phyloP scores from a whole-genome alignment of 2,888 invertebrate species.

The Cheilosia vernalis region DNA sequence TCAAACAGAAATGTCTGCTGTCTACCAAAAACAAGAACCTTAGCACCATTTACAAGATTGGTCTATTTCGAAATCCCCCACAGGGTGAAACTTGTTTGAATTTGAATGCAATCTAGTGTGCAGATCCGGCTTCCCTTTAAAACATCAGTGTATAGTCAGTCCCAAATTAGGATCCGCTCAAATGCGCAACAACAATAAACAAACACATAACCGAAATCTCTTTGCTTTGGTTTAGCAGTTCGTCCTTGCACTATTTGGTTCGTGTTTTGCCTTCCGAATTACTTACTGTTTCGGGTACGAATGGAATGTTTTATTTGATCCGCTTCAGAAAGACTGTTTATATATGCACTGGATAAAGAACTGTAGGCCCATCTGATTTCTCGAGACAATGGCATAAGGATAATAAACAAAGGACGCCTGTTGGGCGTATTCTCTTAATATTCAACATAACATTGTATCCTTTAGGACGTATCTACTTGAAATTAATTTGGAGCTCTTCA shows the following conservation, averaged over 20 bases:
- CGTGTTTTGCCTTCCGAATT: conserved; percentile 15
- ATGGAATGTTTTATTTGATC: conserved; percentile 15
- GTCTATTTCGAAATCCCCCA: no score
- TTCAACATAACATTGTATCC: conserved; percentile 38
- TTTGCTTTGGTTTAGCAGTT: neutral
- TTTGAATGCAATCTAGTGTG: no score
- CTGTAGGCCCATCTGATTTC: conserved; percentile 18
- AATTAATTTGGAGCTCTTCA: neutral
- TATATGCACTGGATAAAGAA: conserved; percentile 4
- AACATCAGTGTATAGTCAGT: neutral
- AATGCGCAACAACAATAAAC: conserved; percentile 11
- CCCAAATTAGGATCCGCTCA: neutral
- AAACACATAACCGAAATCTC: neutral
- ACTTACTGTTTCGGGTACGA: neutral
- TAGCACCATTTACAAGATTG: no score
- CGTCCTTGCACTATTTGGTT: conserved; percentile 36
- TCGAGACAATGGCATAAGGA: conserved; percentile 41
- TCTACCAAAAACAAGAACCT: no score
- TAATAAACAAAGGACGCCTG: conserved; percentile 42
- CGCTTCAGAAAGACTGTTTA: neutral
- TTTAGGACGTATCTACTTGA: conserved; percentile 19
- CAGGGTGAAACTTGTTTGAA: no score
- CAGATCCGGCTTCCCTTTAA: neutral
- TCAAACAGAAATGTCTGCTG: no score
- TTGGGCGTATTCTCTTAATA: conserved; percentile 18